phyloP scores from a whole-genome alignment of 2,797 vertebrate genomes.

The Knipowitschia caucasica region DNA sequence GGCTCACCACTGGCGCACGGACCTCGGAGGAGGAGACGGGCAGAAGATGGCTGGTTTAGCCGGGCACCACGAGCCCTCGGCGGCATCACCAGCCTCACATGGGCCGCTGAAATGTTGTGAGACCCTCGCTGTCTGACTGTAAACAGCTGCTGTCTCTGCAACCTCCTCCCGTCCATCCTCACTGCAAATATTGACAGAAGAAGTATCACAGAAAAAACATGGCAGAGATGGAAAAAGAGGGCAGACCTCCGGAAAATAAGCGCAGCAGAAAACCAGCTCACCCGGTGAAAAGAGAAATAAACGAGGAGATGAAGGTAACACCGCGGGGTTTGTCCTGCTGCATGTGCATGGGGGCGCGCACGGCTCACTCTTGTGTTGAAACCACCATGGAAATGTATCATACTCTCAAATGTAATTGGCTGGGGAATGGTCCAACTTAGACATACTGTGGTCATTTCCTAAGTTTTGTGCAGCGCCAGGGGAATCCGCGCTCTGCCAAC shows the following conservation, averaged over 20 bases:
- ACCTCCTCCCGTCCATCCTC: slow-evolving; percentile 42
- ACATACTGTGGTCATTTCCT: slow-evolving; percentile 37
- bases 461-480: slow-evolving; percentile 51
- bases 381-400: slow-evolving; percentile 67
- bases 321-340: slow-evolving; percentile 44
- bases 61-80: slow-evolving; percentile 77
- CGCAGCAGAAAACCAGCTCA: slow-evolving; percentile 97
- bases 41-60: slow-evolving; percentile 93
- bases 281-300: slow-evolving; percentile 97
- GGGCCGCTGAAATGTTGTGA: slow-evolving; percentile 65
- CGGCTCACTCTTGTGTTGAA: slow-evolving; percentile 75
- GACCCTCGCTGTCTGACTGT: slow-evolving; percentile 72
- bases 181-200: slow-evolving; percentile 88
- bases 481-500: slow-evolving; percentile 34
- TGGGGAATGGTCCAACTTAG: slow-evolving; percentile 73
- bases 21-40: slow-evolving; percentile 75
- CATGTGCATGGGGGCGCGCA: slow-evolving; percentile 64
- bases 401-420: slow-evolving; percentile 65
- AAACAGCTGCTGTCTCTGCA: slow-evolving; percentile 54
- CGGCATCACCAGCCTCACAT: slow-evolving; percentile 72
- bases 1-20: slow-evolving; percentile 82
- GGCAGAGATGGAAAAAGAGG: slow-evolving; percentile 99
- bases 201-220: slow-evolving; percentile 91
- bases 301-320: slow-evolving; percentile 98
- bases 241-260: slow-evolving; percentile 99